A percentile compares a stretch with the other conserved stretches of the same genome.
These are phyloP conservation scores for Eilema depressum DNA, from an alignment of 2,888 invertebrate genomes.

Conservation along the genomic window DNA sequence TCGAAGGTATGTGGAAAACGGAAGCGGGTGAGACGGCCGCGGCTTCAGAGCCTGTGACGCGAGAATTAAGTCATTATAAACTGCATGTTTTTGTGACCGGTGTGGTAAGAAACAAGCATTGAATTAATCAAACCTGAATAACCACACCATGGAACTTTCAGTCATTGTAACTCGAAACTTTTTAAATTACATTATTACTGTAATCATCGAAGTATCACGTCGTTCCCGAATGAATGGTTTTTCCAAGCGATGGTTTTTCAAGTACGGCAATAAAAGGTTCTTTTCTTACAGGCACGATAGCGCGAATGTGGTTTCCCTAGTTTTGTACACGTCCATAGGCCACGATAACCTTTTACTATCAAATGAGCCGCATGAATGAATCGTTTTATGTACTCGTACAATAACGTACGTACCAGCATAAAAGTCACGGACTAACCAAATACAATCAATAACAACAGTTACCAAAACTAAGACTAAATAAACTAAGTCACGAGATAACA, in stretches of 20 bases:
- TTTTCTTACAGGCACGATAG: too few species aligned
- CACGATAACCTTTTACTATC: too few species aligned
- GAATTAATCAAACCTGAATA: not conserved
- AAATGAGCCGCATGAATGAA: not conserved
- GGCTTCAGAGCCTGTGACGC: constrained; percentile 29
- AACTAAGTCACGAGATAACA: not conserved
- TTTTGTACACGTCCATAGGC: too few species aligned
- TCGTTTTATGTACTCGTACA: not conserved
- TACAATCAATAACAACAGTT: not conserved
- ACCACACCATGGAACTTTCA: too few species aligned
- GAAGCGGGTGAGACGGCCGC: constrained; percentile 12
- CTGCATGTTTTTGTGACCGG: constrained; percentile 51
- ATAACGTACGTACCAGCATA: too few species aligned
- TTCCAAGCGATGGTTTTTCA: too few species aligned
- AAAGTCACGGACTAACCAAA: not conserved
- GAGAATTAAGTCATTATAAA: constrained; percentile 58
- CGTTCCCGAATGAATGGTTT: too few species aligned
- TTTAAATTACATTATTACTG: too few species aligned
- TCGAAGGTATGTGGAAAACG: constrained; percentile 37
- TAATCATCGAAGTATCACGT: too few species aligned
- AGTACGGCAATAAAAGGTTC: too few species aligned
- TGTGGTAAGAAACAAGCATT: constrained; percentile 25
- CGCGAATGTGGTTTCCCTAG: too few species aligned
- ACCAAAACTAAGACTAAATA: not conserved
- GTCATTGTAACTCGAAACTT: too few species aligned